Conservation (phyloP, 2,113 vertebrate genomes). For the Eulacestoma nigropectus region DNA sequence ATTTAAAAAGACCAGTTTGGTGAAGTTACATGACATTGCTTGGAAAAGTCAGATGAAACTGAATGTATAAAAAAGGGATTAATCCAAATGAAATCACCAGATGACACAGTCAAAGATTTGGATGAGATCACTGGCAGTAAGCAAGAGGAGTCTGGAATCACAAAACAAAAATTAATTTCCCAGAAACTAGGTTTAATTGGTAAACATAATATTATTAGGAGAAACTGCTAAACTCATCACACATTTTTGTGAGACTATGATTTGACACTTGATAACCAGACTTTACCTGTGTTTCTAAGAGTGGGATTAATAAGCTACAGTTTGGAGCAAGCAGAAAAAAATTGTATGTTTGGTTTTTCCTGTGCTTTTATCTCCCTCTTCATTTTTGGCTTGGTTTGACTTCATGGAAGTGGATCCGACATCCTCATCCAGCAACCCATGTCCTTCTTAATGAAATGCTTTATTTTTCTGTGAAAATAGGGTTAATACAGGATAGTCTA, state of each 20-base stretch:
- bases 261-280: not conserved
- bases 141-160: not conserved
- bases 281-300: not conserved
- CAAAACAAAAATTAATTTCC: not conserved
- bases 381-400: not conserved
- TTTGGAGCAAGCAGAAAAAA: not conserved
- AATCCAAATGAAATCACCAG: not conserved
- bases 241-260: not conserved
- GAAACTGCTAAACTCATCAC: not conserved
- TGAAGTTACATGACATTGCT: not conserved
- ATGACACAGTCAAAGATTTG: not conserved
- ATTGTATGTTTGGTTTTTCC: not conserved
- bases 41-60: not conserved
- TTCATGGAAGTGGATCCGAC: not conserved
- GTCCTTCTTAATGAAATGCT: not conserved
- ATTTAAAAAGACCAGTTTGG: not conserved
- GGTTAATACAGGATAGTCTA: not conserved
- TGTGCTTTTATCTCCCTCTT: not conserved
- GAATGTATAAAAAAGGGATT: not conserved
- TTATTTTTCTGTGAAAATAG: not conserved
- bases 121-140: not conserved
- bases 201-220: not conserved
- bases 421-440: not conserved
- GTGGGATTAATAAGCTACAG: not conserved
- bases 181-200: not conserved